Base-by-base conservation (phyloP, 2,888 invertebrate genomes). In the Drosophila paramelanica region DNA sequence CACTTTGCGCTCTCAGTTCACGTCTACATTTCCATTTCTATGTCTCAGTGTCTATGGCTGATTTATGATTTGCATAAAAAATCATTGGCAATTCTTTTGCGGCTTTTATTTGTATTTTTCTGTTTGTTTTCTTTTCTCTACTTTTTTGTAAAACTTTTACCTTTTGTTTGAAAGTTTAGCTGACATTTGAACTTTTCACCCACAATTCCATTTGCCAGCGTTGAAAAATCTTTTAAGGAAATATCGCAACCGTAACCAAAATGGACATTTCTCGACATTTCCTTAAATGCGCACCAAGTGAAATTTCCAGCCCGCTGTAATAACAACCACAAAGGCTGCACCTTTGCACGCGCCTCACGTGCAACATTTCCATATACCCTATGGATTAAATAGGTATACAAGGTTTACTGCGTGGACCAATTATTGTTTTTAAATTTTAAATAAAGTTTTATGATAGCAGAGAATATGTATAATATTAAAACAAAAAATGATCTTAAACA, bases 161-260 rank as follows among this genome's bases (percentile, higher is more conserved):
- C 81, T 81, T 88, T 89, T 90, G 88, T 88, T 77, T 69, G 80
- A 64, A 79, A 69, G 78, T 76, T 77, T 75, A 55, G 60, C 67
- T 86, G 87, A 80, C 90, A 79, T 89, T 86, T 91, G 90, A 89
- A 89, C 89, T 89, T 90, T 91, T 90, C 90, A 84, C 91, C 91
- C 89, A 90, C 86, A 86, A 88, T 89, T 82, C 81, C 73, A 78
- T 77, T 80, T 81, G 75, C 52, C 33, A 79, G 79, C 69, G 65
- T 67, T 75, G 68, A 66, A 79, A 67, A 74, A 67, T 59, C 79
- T 70, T 73, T 83, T 79, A 88, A 88, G 81, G 88, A 88, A 89
- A 86, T 81, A 75, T 68, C 70, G 68, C 67, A 66, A 38, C 45
- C 67, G 66, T 65, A 69, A 67, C 82, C 77, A 76, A 89, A 88